Percentiles rank a stretch among this genome's conserved stretches.
Evolutionary conservation across 2,113 vertebrate species (phyloP).

Genomic region (Perca fluviatilis): DNA sequence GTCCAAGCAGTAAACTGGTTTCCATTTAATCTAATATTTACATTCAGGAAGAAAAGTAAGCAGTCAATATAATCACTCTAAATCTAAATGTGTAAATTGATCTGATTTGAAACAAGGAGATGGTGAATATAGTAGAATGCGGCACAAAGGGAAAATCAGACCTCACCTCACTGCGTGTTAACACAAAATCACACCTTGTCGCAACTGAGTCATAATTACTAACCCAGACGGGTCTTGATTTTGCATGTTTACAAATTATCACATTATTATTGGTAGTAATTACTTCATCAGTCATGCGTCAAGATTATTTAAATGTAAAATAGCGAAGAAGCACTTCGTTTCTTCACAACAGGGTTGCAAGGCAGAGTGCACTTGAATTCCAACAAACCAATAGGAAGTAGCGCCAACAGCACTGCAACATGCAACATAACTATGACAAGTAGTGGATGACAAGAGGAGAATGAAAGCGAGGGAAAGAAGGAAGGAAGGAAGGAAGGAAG

Average conservation of each 20-base stretch:
- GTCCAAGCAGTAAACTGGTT: neutral
- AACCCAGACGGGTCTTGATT: neutral
- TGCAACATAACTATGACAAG: constrained; percentile 23
- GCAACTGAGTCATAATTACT: constrained; percentile 24
- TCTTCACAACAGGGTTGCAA: neutral
- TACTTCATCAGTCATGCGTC: neutral
- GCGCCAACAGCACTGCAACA: neutral
- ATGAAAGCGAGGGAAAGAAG: constrained; percentile 5
- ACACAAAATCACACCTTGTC: constrained; percentile 48
- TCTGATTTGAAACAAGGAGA: constrained; percentile 47
- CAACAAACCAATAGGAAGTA: neutral
- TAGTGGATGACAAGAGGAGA: constrained; percentile 22
- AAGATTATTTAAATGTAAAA: neutral
- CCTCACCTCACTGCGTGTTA: constrained; percentile 15
- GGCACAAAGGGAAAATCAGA: constrained; percentile 34
- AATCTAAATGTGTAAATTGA: constrained; percentile 50
- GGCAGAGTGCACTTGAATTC: neutral
- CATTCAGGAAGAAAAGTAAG: constrained; percentile 10
- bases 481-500: no score
- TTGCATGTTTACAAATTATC: constrained; percentile 30
- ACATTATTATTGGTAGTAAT: constrained; percentile 14
- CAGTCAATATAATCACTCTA: constrained; percentile 23
- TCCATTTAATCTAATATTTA: constrained; percentile 45
- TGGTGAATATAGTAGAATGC: constrained; percentile 34
- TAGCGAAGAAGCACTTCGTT: neutral